Evolutionary conservation across 2,797 vertebrate genomes (phyloP), one percentile per base, ranked within the genome.

Genomic region (Todus mexicanus): DNA sequence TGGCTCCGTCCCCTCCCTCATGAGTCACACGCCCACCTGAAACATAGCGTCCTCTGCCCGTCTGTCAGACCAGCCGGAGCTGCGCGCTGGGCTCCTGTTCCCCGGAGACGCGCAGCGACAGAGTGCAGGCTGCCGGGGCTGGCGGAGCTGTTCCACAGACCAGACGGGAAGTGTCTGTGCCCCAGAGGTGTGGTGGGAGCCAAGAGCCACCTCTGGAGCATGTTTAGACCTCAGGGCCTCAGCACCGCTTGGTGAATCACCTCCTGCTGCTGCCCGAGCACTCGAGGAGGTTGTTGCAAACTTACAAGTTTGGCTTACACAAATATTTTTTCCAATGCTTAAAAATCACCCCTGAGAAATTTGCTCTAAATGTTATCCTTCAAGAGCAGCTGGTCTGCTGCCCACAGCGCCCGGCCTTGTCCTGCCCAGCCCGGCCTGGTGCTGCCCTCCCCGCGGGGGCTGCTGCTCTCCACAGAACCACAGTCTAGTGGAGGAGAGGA

Each of bases 1-100:
- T 92, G 94, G 93, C 94, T 94, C 76, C 11, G 0, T 73, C 88
- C 84, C 56, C 40, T 80, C 75, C 74, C n/a, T 29, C 22, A 4
- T 84, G 92, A 94, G 80, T 76, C 93, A 88, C 63, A 84, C 90
- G 37, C 93, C 90, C 95, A 94, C 96, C 85, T 60, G 64, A 83
- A 77, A 94, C 92, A 31, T 48, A 8, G 84, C 15, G 53, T 87
- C 92, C 94, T 78, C 73, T 69, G 90, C 75, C 79, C 85, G 69
- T 93, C 89, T 94, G 95, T 27, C 63, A 19, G 79, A 56, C 50
- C 92, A 95, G 87, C 69, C 22, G 42, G 76, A 77, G 90, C 88
- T 40, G 45, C 4, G 9, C 3, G 7, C 5, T 2, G 65, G 53
- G 69, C 86, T 94, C 53, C 90, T 91, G 92, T 29, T 93, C 84